A percentile compares a stretch with the other conserved stretches of the same genome.
These are phyloP conservation scores for Scaptomyza graminum DNA, from an alignment of 1,140 invertebrate genomes.

Conservation along the genomic window DNA sequence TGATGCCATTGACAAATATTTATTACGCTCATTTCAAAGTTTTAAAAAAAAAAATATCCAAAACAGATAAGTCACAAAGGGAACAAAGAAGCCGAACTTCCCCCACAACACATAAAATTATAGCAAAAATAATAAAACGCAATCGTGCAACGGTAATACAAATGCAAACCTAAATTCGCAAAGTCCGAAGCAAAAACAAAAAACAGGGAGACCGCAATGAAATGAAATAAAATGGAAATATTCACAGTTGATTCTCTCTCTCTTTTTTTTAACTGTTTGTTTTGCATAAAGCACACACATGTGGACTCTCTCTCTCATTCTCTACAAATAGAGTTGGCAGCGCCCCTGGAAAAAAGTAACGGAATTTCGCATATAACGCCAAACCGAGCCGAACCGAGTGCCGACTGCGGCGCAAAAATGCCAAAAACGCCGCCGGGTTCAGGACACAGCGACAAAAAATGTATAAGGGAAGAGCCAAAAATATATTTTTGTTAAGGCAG, in stretches of 20 bases:
- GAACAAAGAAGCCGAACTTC: conserved; percentile 1
- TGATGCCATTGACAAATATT: background rate
- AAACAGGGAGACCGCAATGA: conserved; percentile 69
- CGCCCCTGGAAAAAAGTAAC: conserved; percentile 50
- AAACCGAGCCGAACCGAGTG: background rate
- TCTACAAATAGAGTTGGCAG: conserved; percentile 11
- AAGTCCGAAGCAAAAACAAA: conserved; percentile 52
- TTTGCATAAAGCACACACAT: conserved; percentile 6
- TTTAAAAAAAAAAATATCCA: background rate
- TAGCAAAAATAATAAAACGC: conserved; percentile 61
- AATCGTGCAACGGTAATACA: conserved; percentile 63
- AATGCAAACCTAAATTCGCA: conserved; percentile 65
- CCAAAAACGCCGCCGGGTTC: conserved; percentile 54
- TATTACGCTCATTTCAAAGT: background rate
- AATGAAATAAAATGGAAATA: conserved; percentile 57
- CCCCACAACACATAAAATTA: conserved; percentile 6
- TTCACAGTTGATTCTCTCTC: background rate
- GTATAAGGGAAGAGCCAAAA: conserved; percentile 6
- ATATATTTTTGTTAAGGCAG: background rate
- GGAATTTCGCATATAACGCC: conserved; percentile 40
- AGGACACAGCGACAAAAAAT: conserved; percentile 23
- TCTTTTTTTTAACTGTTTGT: background rate
- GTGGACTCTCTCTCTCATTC: background rate
- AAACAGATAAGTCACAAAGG: conserved; percentile 11
- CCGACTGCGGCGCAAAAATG: conserved; percentile 51